phyloP scores from a whole-genome alignment of 2,888 invertebrate genomes.

The Drosophila histrio region DNA sequence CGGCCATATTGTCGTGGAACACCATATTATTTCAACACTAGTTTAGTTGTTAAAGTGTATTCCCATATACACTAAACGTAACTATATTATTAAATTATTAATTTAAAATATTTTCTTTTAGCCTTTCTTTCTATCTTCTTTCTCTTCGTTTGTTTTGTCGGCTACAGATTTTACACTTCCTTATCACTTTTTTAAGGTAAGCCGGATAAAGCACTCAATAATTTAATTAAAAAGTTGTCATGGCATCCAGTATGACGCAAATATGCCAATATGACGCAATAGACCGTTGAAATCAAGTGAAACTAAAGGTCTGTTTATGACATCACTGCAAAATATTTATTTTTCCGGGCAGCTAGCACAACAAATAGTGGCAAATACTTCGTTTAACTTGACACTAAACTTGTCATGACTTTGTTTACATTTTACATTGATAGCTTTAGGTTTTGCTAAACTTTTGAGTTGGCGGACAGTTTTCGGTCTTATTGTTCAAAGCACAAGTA shows the following conservation, averaged over 20 bases:
- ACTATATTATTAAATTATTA: background rate
- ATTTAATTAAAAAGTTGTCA: conserved; percentile 12
- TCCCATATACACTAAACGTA: too few species aligned
- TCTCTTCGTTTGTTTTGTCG: background rate
- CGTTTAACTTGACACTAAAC: conserved; percentile 20
- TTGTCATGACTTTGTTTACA: conserved; percentile 12
- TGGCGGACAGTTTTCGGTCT: conserved; percentile 9
- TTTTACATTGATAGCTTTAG: conserved; percentile 1
- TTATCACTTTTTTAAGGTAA: background rate
- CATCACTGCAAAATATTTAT: conserved; percentile 13
- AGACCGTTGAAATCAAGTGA: background rate
- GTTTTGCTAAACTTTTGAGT: conserved; percentile 15
- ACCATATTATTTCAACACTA: background rate
- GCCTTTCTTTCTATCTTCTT: too few species aligned
- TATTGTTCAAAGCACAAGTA: background rate
- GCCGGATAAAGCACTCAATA: background rate
- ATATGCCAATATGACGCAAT: too few species aligned
- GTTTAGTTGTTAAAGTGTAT: background rate
- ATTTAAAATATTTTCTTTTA: background rate
- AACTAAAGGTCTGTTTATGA: conserved; percentile 2
- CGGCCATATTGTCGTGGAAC: background rate
- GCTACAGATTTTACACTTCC: too few species aligned
- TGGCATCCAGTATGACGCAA: background rate
- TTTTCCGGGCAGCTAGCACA: background rate
- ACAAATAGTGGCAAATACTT: conserved; percentile 4